Conservation (phyloP, 23 tunicate genomes). For the Clavelina lepadiformis region DNA sequence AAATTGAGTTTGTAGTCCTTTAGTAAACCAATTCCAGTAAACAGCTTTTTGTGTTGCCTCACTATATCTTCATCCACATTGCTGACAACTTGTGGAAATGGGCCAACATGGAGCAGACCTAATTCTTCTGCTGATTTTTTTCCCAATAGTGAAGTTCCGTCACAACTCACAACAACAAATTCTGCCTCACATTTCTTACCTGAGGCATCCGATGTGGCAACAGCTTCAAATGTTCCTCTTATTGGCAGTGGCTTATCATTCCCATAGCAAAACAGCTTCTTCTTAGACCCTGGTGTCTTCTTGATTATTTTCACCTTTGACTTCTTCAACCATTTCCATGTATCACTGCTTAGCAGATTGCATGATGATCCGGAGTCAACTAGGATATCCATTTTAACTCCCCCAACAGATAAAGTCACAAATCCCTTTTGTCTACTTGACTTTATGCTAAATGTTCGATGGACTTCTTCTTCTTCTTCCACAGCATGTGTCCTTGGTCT, state of each 20-base stretch:
- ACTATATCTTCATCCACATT: conserved; percentile 2
- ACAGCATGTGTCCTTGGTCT: too few relatives aligned
- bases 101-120: conserved; percentile 4
- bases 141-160: conserved; percentile 1
- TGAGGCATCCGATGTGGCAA: background rate
- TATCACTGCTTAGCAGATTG: too few relatives aligned
- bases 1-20: conserved; percentile 5
- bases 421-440: too few relatives aligned
- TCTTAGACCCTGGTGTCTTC: too few relatives aligned
- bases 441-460: too few relatives aligned
- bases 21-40: conserved; percentile 5
- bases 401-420: too few relatives aligned
- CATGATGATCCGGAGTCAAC: too few relatives aligned
- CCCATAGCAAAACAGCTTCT: background rate
- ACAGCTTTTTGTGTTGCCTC: conserved; percentile 1
- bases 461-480: too few relatives aligned
- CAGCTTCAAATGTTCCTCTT: background rate
- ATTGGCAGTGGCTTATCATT: conserved; percentile 6
- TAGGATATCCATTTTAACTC: too few relatives aligned
- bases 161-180: conserved; percentile 11
- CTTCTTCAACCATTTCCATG: too few relatives aligned
- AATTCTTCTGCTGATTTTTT: conserved; percentile 1
- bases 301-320: too few relatives aligned
- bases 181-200: background rate
- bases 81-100: background rate